These are phyloP conservation scores for Heliconius ethilla DNA, from an alignment of 2,888 invertebrate genomes.

Conservation along the genomic window DNA sequence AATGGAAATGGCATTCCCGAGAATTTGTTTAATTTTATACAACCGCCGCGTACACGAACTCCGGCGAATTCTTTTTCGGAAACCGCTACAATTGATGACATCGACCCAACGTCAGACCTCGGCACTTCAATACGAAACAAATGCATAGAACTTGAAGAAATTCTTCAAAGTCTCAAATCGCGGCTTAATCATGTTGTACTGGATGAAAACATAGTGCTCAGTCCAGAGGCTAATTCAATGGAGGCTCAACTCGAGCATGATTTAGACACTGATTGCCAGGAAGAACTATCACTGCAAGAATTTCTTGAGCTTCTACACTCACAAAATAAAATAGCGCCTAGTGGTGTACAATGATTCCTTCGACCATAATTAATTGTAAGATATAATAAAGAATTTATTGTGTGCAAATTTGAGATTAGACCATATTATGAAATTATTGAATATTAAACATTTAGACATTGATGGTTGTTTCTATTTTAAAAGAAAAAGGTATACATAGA, in stretches of 20 bases:
- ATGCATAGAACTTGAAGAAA: slow-evolving; percentile 78
- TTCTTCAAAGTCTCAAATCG: slow-evolving; percentile 76
- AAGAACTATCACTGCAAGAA: slow-evolving; percentile 77
- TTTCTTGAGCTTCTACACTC: slow-evolving; percentile 77
- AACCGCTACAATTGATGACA: slow-evolving; percentile 72
- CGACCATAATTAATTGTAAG: slow-evolving; percentile 51
- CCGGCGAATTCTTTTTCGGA: slow-evolving; percentile 77
- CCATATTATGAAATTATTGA: slow-evolving; percentile 57
- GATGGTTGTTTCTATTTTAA: slow-evolving; percentile 31
- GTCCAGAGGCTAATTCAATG: slow-evolving; percentile 76
- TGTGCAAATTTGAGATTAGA: slow-evolving; percentile 73
- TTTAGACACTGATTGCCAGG: slow-evolving; percentile 78
- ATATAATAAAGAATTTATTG: slow-evolving; percentile 68
- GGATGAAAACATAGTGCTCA: slow-evolving; percentile 77
- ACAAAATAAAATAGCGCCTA: slow-evolving; percentile 70
- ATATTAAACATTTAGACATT: slow-evolving; percentile 45
- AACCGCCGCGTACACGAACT: slow-evolving; percentile 74
- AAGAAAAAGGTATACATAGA: neutral
- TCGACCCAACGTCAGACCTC: slow-evolving; percentile 76
- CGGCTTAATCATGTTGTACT: slow-evolving; percentile 77
- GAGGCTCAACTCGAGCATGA: slow-evolving; percentile 79
- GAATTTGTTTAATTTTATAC: slow-evolving; percentile 70
- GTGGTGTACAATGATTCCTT: slow-evolving; percentile 66
- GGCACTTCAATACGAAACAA: slow-evolving; percentile 78
- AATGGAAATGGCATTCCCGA: slow-evolving; percentile 70